These are phyloP conservation scores for Panulirus ornatus DNA, from an alignment of 1,140 invertebrate species.

Conservation along the genomic window DNA sequence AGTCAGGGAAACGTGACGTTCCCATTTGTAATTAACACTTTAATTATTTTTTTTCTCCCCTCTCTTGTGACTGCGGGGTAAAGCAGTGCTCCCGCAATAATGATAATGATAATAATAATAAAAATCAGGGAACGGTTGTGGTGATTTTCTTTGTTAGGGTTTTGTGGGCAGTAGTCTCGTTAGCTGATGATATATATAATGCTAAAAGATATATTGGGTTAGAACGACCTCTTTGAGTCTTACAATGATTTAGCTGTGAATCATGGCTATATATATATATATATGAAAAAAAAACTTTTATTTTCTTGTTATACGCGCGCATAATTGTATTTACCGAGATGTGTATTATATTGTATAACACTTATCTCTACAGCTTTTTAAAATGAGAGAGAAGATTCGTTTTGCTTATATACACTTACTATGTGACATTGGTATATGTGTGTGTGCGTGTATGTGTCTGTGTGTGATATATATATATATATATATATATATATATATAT, in stretches of 20 bases:
- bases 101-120: slow-evolving; percentile 12
- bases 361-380: too few species aligned
- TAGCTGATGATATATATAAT: slow-evolving; percentile 29
- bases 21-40: neutral
- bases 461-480: too few species aligned
- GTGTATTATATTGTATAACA: too few species aligned
- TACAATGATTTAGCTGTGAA: slow-evolving; percentile 6
- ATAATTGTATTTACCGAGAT: too few species aligned
- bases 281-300: too few species aligned
- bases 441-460: too few species aligned
- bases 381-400: too few species aligned
- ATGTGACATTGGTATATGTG: too few species aligned
- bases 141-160: neutral
- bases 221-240: neutral
- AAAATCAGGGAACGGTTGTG: slow-evolving; percentile 63
- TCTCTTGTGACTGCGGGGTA: too few species aligned
- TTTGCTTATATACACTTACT: too few species aligned
- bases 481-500: too few species aligned
- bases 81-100: neutral
- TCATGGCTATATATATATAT: slow-evolving; percentile 30
- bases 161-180: neutral
- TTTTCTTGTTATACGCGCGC: too few species aligned
- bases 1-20: slow-evolving; percentile 17
- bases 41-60: slow-evolving; percentile 39
- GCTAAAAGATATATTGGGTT: neutral